phyloP scores from a whole-genome alignment of 2,797 vertebrate species.

The Vipera ursinii region DNA sequence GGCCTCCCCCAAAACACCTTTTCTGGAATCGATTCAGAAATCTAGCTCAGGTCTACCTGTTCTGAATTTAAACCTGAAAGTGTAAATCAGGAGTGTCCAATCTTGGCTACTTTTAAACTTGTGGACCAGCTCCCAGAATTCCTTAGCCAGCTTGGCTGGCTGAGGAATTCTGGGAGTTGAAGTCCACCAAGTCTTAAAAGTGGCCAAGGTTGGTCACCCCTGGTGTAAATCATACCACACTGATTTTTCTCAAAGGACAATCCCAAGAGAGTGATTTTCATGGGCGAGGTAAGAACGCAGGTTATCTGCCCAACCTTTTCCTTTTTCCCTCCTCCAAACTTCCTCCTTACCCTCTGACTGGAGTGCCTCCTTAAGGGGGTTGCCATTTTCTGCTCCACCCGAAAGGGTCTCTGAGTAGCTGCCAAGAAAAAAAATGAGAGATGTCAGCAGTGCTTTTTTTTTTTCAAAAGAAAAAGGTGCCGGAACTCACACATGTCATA shows the following conservation, averaged over 20 bases:
- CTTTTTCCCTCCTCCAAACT: not conserved
- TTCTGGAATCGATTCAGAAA: not conserved
- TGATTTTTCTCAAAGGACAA: not conserved
- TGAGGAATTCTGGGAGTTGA: not conserved
- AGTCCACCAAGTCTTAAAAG: not conserved
- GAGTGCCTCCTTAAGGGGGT: slow-evolving; percentile 64
- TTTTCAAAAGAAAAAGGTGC: too few species aligned
- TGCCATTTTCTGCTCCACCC: slow-evolving; percentile 80
- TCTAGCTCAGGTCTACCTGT: not conserved
- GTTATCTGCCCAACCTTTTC: not conserved
- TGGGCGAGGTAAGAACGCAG: not conserved
- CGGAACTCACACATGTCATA: too few species aligned
- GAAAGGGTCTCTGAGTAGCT: slow-evolving; percentile 63
- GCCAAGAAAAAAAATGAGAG: not conserved
- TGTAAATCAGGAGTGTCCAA: not conserved
- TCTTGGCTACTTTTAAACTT: not conserved
- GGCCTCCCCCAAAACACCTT: not conserved
- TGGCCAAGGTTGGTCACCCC: not conserved
- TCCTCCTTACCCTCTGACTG: slow-evolving; percentile 50
- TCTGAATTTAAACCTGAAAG: not conserved
- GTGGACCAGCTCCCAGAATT: not conserved
- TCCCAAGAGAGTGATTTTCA: not conserved
- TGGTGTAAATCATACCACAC: not conserved
- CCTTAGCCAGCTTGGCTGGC: not conserved
- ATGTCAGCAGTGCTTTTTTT: too few species aligned